Percentiles rank a stretch among this genome's conserved stretches.
phyloP scores from a whole-genome alignment of 2,888 invertebrate genomes.

The Volucella zonaria region DNA sequence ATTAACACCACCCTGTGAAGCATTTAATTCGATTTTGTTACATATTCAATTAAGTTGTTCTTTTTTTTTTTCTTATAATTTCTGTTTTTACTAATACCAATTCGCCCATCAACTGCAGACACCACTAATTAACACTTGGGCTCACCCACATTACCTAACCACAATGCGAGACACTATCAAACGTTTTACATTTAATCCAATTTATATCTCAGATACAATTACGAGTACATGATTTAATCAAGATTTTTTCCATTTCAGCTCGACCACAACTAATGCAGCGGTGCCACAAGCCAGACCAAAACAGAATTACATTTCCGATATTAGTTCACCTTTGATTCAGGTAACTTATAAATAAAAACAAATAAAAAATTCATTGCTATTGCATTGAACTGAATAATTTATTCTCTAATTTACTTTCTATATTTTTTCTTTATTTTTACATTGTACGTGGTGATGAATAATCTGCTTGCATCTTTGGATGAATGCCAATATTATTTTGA shows the following conservation, averaged over 20 bases:
- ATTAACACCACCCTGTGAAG: slow-evolving; percentile 37
- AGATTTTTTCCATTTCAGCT: slow-evolving; percentile 77
- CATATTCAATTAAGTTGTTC: not conserved
- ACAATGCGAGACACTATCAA: slow-evolving; percentile 13
- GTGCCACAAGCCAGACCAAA: slow-evolving; percentile 80
- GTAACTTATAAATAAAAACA: slow-evolving; percentile 75
- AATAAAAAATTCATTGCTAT: not conserved
- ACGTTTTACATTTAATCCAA: slow-evolving; percentile 18
- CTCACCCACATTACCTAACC: slow-evolving; percentile 46
- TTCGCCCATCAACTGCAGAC: slow-evolving; percentile 10
- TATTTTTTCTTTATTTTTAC: slow-evolving; percentile 16
- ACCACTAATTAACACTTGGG: slow-evolving; percentile 47
- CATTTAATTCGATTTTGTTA: slow-evolving; percentile 23
- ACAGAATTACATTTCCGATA: slow-evolving; percentile 88
- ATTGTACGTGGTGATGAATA: slow-evolving; percentile 29
- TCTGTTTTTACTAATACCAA: slow-evolving; percentile 10
- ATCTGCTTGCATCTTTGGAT: slow-evolving; percentile 41
- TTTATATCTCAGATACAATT: slow-evolving; percentile 12
- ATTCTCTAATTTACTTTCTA: slow-evolving; percentile 47
- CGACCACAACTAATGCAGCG: slow-evolving; percentile 82
- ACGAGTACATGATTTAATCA: slow-evolving; percentile 11
- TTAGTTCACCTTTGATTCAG: slow-evolving; percentile 93
- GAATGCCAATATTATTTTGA: slow-evolving; percentile 44
- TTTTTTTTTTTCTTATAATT: slow-evolving; percentile 13
- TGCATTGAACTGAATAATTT: slow-evolving; percentile 49